phyloP scores from a whole-genome alignment of 1,140 invertebrate species.

The Zaprionus taronus region DNA sequence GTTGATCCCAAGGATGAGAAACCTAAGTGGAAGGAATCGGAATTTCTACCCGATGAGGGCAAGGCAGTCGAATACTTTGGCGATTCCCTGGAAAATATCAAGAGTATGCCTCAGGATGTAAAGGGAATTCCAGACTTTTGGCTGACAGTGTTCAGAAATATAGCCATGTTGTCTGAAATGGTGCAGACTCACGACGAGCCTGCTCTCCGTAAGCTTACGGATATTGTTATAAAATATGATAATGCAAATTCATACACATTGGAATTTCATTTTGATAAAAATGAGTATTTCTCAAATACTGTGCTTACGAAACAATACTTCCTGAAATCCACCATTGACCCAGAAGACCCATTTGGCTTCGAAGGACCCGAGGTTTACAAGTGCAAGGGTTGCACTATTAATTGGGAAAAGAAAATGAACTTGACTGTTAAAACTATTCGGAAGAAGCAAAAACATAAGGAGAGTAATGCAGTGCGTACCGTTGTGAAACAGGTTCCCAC shows the following conservation, averaged over 20 bases:
- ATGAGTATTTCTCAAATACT: conserved; percentile 98
- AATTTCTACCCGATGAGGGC: conserved; percentile 89
- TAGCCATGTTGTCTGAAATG: conserved; percentile 95
- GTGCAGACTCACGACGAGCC: conserved; percentile 97
- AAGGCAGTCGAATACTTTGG: conserved; percentile 84
- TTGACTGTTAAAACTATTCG: conserved; percentile 98
- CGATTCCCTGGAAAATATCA: conserved; percentile 45
- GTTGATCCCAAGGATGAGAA: conserved; percentile 97
- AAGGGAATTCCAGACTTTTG: conserved; percentile 98
- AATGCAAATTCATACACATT: conserved; percentile 88
- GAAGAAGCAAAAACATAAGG: conserved; percentile 99
- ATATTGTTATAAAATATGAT: conserved; percentile 93
- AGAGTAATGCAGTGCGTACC: conserved; percentile 94
- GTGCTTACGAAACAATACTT: conserved; percentile 97
- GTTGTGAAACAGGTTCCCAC: conserved; percentile 97
- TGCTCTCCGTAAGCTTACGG: conserved; percentile 95
- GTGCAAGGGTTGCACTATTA: conserved; percentile 95
- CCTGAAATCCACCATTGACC: conserved; percentile 96
- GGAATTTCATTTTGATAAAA: conserved; percentile 97
- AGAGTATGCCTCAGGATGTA: conserved; percentile 85
- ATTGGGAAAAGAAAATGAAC: conserved; percentile 99
- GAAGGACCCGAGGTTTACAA: conserved; percentile 99
- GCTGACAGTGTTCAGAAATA: conserved; percentile 98
- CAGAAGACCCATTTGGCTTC: conserved; percentile 96
- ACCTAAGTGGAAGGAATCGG: conserved; percentile 93